phyloP scores from a whole-genome alignment of 2,797 vertebrate species.

The Coreius guichenoti region DNA sequence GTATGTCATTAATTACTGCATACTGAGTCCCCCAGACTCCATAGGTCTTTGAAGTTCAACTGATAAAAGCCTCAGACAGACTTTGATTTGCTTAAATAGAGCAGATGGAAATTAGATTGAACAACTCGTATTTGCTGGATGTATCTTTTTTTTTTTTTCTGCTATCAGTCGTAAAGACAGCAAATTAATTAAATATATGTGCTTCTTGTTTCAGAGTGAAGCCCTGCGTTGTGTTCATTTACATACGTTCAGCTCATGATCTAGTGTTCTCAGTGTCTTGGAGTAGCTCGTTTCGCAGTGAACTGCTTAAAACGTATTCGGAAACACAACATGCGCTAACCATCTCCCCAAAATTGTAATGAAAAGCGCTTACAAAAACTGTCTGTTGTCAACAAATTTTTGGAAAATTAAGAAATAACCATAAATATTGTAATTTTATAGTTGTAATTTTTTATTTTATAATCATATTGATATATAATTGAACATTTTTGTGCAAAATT shows the following conservation, averaged over 20 bases:
- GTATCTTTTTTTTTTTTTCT: neutral
- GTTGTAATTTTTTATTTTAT: neutral
- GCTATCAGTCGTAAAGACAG: neutral
- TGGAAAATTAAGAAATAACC: no score
- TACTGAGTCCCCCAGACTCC: neutral
- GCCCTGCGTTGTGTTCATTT: neutral
- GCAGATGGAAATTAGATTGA: conserved; percentile 25
- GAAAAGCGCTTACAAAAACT: no score
- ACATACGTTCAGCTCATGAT: neutral
- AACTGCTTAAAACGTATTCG: neutral
- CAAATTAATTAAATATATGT: neutral
- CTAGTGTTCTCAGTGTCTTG: neutral
- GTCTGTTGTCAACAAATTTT: neutral
- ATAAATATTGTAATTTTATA: neutral
- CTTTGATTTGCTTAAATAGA: conserved; percentile 31
- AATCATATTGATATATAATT: neutral
- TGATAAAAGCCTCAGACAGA: conserved; percentile 19
- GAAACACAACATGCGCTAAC: no score
- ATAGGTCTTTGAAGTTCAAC: neutral
- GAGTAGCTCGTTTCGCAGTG: neutral
- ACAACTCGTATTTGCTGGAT: neutral
- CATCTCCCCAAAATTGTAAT: no score
- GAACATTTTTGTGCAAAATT: no score
- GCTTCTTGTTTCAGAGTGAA: neutral
- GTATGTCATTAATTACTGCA: neutral